Conservation (phyloP, 2,113 vertebrate genomes). For the Pelodiscus sinensis region DNA sequence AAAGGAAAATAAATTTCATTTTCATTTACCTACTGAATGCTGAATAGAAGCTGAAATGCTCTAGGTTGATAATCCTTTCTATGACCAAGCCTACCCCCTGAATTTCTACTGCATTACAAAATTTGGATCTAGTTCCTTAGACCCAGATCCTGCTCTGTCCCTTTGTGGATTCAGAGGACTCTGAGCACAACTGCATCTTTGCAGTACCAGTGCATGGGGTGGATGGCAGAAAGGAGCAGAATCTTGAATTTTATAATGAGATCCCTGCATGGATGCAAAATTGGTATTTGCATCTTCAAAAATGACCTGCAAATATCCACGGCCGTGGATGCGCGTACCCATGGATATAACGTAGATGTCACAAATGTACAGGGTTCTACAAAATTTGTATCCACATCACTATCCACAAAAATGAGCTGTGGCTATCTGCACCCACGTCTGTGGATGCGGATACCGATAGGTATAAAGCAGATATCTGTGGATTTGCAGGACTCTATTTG, state of each 20-base stretch:
- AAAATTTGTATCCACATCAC: no score
- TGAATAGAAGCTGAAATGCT: background rate
- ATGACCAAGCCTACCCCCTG: background rate
- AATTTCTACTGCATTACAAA: background rate
- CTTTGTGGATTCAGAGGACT: background rate
- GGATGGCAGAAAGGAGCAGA: background rate
- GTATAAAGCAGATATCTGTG: no score
- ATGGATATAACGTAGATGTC: no score
- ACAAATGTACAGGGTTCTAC: no score
- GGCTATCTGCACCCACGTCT: no score
- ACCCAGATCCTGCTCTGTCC: background rate
- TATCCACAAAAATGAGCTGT: no score
- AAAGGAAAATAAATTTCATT: slow-evolving; percentile 7
- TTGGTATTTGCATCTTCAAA: no score
- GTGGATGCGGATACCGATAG: no score
- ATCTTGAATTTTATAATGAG: background rate
- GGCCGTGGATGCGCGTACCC: no score
- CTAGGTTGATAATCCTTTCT: background rate
- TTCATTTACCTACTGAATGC: background rate
- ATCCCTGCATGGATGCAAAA: no score
- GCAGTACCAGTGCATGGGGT: background rate
- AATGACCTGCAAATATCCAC: no score
- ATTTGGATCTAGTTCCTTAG: background rate
- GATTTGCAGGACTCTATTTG: background rate
- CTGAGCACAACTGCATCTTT: background rate